Evolutionary conservation across 2,797 vertebrate genomes (phyloP), one percentile per base, ranked within the genome.

Genomic region (Helostoma temminkii): DNA sequence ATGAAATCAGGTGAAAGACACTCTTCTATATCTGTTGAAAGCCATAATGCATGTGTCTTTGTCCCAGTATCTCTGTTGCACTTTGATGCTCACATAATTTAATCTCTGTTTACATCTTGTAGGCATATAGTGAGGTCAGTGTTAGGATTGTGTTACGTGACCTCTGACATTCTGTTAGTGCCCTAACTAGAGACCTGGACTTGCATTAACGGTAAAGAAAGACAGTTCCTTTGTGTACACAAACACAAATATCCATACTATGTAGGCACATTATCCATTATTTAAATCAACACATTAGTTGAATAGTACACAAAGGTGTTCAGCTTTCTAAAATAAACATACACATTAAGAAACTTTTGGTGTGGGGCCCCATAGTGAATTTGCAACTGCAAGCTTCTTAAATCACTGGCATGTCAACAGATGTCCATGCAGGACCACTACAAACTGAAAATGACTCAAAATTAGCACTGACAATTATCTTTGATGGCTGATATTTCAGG

Each of bases 141-240:
- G 55, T 57, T 54, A 48, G 55, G 30, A 76, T 59, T 78, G 68
- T 67, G 43, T 78, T 69, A 71, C 66, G 36, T 53, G 80, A 83
- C 75, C 70, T 74, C 39, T 63, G 76, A 83, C 49, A 76, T n/a
- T 16, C 32, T 24, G 19, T 46, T 58, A 39, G 54, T 2, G 24
- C 26, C 32, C 54, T 6, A 12, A 24, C 22, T 37, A 15, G 4
- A 76, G 39, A 58, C 21, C 36, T 46, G 18, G 30, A 12, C 30
- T 11, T 15, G 61, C 45, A 59, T 48, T n/a, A 53, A 53, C 42
- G 42, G 2, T 34, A 48, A 1, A 45, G 49, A 69, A 74, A 65
- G 68, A 80, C 56, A 62, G 80, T 64, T 36, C 43, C 26, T 52
- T 2, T 62, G 36, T 15, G 30, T 18, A 46, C 41, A 41, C 57